Conservation (phyloP, 2,888 invertebrate species). For the Platerodrilus igneus region DNA sequence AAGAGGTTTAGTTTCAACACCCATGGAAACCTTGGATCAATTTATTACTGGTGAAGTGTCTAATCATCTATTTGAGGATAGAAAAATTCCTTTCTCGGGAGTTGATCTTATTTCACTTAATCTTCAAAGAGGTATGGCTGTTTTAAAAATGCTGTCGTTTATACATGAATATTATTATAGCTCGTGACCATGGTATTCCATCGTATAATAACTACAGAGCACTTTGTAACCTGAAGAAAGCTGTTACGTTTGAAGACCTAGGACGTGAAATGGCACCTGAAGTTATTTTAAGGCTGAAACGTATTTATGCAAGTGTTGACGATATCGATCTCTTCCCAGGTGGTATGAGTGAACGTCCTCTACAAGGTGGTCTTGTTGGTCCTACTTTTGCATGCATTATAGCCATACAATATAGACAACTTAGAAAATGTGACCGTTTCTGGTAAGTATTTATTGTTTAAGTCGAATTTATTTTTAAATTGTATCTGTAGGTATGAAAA, state of each 20-base stretch:
- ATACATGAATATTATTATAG: conserved; percentile 39
- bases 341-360: conserved; percentile 82
- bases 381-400: conserved; percentile 94
- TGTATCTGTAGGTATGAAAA: conserved; percentile 72
- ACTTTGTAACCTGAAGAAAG: conserved; percentile 82
- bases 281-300: conserved; percentile 71
- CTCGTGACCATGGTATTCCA: conserved; percentile 82
- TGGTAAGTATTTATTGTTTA: conserved; percentile 56
- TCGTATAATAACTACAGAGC: conserved; percentile 89
- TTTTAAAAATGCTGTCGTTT: no score
- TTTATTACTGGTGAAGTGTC: conserved; percentile 93
- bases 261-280: conserved; percentile 81
- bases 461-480: conserved; percentile 1
- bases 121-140: conserved; percentile 62
- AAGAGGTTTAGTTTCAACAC: conserved; percentile 79
- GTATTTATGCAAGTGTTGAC: conserved; percentile 83
- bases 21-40: conserved; percentile 90
- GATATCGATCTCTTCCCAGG: conserved; percentile 97
- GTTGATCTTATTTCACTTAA: conserved; percentile 89
- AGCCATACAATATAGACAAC: conserved; percentile 86
- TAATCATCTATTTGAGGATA: conserved; percentile 90
- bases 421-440: conserved; percentile 90
- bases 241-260: conserved; percentile 80
- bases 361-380: conserved; percentile 88
- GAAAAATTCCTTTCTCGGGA: conserved; percentile 85